Conservation (phyloP, 1,140 invertebrate species). For the Homalodisca vitripennis region DNA sequence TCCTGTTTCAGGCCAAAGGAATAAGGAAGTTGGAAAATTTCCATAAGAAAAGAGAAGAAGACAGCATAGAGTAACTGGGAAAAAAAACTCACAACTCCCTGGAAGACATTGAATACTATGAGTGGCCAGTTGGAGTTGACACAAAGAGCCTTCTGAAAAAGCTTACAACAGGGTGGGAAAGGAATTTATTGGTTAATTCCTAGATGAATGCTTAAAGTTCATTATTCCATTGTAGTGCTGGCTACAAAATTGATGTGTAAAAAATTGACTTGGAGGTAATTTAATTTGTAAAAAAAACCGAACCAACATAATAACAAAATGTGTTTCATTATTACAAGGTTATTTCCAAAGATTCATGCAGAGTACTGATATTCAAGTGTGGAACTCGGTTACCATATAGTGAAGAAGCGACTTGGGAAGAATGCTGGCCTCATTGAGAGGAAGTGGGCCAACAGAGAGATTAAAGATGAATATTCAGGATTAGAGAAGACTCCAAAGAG, state of each 20-base stretch:
- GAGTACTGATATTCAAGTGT: slow-evolving; percentile 98
- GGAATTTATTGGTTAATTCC: slow-evolving; percentile 90
- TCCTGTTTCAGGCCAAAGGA: slow-evolving; percentile 72
- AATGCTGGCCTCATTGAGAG: slow-evolving; percentile 75
- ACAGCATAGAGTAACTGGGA: slow-evolving; percentile 85
- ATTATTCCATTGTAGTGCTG: too few relatives aligned
- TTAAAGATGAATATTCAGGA: slow-evolving; percentile 80
- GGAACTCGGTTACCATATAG: slow-evolving; percentile 93
- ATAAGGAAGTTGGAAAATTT: slow-evolving; percentile 98
- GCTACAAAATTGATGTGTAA: too few relatives aligned
- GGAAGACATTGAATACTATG: slow-evolving; percentile 97
- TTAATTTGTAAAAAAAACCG: too few relatives aligned
- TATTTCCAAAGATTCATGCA: slow-evolving; percentile 63
- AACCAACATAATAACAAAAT: neutral
- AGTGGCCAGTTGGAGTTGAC: slow-evolving; percentile 93
- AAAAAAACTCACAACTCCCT: slow-evolving; percentile 80
- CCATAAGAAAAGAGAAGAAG: slow-evolving; percentile 86
- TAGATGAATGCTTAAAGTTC: too few relatives aligned
- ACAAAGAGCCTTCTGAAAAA: slow-evolving; percentile 86
- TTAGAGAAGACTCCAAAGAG: slow-evolving; percentile 81
- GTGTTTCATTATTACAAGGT: slow-evolving; percentile 51
- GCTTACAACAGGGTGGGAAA: slow-evolving; percentile 90
- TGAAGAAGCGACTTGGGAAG: slow-evolving; percentile 98
- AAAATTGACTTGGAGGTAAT: too few relatives aligned
- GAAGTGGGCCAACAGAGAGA: slow-evolving; percentile 84